These are phyloP conservation scores for Trichomalopsis sarcophagae DNA, from an alignment of 1,140 invertebrate genomes.

Conservation along the genomic window DNA sequence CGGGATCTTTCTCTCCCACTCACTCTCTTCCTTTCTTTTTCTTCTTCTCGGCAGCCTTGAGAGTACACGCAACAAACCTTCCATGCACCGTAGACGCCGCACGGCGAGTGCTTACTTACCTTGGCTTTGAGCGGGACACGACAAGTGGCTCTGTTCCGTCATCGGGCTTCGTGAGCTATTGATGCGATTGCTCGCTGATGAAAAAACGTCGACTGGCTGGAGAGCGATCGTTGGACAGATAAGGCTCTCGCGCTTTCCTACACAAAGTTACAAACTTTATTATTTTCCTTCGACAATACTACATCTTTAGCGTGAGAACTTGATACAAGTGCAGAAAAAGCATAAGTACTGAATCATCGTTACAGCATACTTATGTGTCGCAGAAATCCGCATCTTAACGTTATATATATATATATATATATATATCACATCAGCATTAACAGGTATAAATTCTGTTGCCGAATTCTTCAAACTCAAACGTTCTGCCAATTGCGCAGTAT, in stretches of 20 bases:
- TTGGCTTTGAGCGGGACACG: background rate
- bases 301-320: too few species aligned
- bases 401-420: too few species aligned
- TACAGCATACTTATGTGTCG: background rate
- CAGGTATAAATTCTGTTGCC: too few species aligned
- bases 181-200: background rate
- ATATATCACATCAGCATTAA: too few species aligned
- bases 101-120: background rate
- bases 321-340: too few species aligned
- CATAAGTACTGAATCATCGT: too few species aligned
- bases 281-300: background rate
- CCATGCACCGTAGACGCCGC: background rate
- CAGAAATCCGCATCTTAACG: background rate
- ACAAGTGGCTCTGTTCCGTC: slow-evolving; percentile 5
- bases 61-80: slow-evolving; percentile 9
- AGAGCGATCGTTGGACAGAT: background rate
- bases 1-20: background rate
- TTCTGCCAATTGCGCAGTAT: too few species aligned
- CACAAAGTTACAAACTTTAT: background rate
- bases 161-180: background rate
- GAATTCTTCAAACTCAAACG: too few species aligned
- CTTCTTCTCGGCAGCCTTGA: background rate
- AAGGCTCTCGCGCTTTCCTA: too few species aligned
- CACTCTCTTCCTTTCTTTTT: background rate
- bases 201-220: background rate